Conservation (phyloP, 2,888 invertebrate species). For the Stenolophus ochropezus region DNA sequence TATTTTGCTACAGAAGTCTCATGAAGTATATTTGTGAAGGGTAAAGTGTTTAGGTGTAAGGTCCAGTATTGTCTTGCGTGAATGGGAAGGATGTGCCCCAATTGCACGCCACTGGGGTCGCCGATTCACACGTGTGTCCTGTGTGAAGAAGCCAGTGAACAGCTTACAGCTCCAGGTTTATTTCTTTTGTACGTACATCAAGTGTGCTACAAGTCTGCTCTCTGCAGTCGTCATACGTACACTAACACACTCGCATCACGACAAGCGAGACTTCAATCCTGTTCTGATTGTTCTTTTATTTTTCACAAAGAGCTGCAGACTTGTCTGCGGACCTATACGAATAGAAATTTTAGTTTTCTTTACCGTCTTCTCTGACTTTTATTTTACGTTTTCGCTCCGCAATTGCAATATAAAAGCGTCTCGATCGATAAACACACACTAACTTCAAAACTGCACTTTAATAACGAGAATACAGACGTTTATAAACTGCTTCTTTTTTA, state of each 20-base stretch:
- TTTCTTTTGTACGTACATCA: slow-evolving; percentile 43
- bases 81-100: neutral
- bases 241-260: slow-evolving; percentile 27
- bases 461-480: neutral
- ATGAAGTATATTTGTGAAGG: too few species aligned
- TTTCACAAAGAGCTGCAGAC: slow-evolving; percentile 46
- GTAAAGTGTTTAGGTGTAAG: too few species aligned
- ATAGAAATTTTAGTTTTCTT: slow-evolving; percentile 43
- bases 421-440: slow-evolving; percentile 35
- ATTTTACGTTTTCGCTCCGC: slow-evolving; percentile 42
- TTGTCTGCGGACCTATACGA: slow-evolving; percentile 14
- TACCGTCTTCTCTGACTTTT: slow-evolving; percentile 36
- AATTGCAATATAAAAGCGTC: slow-evolving; percentile 42
- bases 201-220: slow-evolving; percentile 28
- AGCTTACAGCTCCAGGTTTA: slow-evolving; percentile 31
- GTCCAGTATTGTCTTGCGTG: neutral
- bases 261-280: slow-evolving; percentile 44
- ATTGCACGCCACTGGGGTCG: neutral
- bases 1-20: too few species aligned
- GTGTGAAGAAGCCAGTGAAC: neutral
- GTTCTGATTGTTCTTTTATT: slow-evolving; percentile 53
- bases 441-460: slow-evolving; percentile 8
- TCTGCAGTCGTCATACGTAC: slow-evolving; percentile 29
- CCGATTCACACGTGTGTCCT: slow-evolving; percentile 24
- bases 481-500: neutral